Conservation (phyloP, 2,888 invertebrate genomes). For the Sesamia inferens region DNA sequence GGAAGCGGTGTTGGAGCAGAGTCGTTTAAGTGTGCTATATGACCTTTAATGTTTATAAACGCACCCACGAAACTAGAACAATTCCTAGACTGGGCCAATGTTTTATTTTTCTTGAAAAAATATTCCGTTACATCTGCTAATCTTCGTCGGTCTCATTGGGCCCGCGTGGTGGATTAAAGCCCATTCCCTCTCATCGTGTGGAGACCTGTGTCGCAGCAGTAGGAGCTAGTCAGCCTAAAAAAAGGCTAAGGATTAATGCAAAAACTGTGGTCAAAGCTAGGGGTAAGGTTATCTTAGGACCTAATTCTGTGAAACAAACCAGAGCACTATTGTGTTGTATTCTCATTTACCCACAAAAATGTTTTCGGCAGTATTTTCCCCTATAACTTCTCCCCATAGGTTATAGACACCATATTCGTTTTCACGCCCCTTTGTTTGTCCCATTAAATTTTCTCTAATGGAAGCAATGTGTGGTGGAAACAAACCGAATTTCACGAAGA, state of each 20-base stretch:
- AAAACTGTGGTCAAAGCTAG: not conserved
- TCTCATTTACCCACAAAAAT: not conserved
- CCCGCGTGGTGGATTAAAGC: not conserved
- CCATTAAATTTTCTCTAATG: constrained; percentile 34
- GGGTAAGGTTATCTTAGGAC: not conserved
- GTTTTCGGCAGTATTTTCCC: constrained; percentile 21
- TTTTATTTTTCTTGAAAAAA: too few relatives aligned
- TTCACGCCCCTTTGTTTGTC: constrained; percentile 4
- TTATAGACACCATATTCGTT: constrained; percentile 24
- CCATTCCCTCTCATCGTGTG: not conserved
- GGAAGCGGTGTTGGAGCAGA: too few relatives aligned
- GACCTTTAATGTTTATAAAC: too few relatives aligned
- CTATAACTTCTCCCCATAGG: constrained; percentile 29
- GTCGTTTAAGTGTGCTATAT: too few relatives aligned
- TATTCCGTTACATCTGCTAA: not conserved
- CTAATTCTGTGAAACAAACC: constrained; percentile 17
- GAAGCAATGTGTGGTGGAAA: not conserved
- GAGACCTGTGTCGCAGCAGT: not conserved
- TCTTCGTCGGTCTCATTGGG: not conserved
- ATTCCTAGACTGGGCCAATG: too few relatives aligned
- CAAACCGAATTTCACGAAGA: too few relatives aligned
- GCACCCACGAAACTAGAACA: too few relatives aligned
- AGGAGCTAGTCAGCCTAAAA: not conserved
- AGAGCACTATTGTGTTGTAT: not conserved
- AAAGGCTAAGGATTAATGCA: not conserved